phyloP scores from a whole-genome alignment of 2,113 vertebrate species.

The Lampris incognitus region DNA sequence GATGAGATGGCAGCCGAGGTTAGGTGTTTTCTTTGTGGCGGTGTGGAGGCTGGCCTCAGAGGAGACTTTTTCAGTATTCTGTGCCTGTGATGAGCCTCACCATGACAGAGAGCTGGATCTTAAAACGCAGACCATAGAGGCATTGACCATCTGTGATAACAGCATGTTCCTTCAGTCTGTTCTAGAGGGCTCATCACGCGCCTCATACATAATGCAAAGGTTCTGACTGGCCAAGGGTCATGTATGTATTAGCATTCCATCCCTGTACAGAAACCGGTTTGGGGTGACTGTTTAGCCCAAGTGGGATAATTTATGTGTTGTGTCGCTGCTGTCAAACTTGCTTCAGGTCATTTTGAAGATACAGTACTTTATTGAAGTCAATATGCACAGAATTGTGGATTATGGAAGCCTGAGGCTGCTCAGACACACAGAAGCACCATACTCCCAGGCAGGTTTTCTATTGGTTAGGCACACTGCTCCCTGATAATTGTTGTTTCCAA shows the following conservation, averaged over 20 bases:
- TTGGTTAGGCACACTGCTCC: neutral
- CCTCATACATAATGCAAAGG: conserved; percentile 4
- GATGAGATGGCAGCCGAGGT: too few relatives aligned
- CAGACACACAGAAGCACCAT: neutral
- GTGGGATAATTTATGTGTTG: conserved; percentile 12
- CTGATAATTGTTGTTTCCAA: neutral
- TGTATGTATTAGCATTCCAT: conserved; percentile 16
- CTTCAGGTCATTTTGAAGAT: conserved; percentile 16
- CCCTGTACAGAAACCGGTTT: conserved; percentile 4
- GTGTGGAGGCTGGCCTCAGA: neutral
- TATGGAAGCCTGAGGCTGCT: neutral
- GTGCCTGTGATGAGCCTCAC: neutral
- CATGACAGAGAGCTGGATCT: neutral
- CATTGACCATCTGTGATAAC: neutral
- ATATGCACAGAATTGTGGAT: neutral
- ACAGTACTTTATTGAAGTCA: neutral
- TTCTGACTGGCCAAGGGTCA: neutral
- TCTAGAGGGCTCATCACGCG: neutral
- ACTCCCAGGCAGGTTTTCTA: neutral
- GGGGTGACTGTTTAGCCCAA: conserved; percentile 25
- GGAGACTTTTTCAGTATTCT: neutral
- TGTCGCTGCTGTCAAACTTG: neutral
- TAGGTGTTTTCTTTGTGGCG: neutral
- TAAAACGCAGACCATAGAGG: neutral
- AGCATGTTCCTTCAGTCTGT: neutral